Base-by-base conservation (phyloP, 2,113 vertebrate genomes). In the Nothobranchius kuhntae region DNA sequence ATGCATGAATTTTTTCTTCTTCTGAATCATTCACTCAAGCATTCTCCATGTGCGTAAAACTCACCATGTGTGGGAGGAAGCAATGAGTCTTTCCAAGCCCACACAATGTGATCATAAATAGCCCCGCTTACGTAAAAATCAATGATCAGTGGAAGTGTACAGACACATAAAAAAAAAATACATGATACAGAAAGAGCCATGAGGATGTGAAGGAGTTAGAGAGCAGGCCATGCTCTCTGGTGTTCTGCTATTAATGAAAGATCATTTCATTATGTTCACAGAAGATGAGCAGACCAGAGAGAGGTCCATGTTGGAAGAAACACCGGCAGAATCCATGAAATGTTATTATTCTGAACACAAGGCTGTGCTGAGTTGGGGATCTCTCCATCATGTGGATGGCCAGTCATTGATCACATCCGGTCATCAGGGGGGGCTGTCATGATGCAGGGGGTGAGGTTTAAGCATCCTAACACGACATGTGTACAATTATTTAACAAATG, bases 71-170 rank as follows among this genome's bases (percentile, higher is more conserved):
- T 89, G 75, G 87, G 88, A 70, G 81, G 69, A 51, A 75, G 64
- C 77, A 73, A 66, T 73, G 79, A 86, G 59, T 88, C 73, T 74
- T 63, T 71, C 71, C 65, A 80, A 71, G 72, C 86, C 88, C 87
- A 91, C 88, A 82, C 80, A 75, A 48, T 46, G 36, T 71, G 58
- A 66, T 80, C 84, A 82, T 70, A 85, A 89, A 91, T 89, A 89
- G 78, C 56, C 58, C 47, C 17, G 36, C 74, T 90, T 87, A 82
- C 30, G 70, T 82, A 80, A 80, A 82, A 75, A 72, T 38, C 17
- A 64, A 78, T 61, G 57, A 73, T 48, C 61, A 60, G 15, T 7
- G 17, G 68, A 61, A 42, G 7, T 53, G 40, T 56, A 53, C 15
- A 36, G 24, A 55, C 53, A 9, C 66, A 52, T 55, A 3, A 52